phyloP scores from a whole-genome alignment of 2,888 invertebrate genomes.

The Morpho deidamia region DNA sequence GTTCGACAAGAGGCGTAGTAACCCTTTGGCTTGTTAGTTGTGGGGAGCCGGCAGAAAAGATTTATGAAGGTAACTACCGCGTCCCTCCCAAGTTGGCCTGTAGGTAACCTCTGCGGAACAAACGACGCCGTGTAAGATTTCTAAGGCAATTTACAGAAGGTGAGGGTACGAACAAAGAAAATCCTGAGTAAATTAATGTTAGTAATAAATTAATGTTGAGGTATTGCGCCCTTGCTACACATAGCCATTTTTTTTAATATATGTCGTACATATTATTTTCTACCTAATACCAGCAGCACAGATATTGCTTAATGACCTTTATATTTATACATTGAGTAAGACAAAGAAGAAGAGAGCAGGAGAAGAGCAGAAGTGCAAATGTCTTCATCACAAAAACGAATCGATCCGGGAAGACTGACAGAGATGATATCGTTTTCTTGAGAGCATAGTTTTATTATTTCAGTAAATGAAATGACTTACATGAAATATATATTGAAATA shows the following conservation, averaged over 20 bases:
- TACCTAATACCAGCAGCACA: no score
- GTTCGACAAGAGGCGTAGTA: conserved; percentile 35
- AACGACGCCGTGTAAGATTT: conserved; percentile 73
- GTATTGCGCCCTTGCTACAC: not conserved
- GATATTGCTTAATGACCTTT: no score
- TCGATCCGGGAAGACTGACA: no score
- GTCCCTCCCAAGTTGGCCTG: conserved; percentile 62
- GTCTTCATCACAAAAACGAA: no score
- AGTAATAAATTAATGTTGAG: conserved; percentile 17
- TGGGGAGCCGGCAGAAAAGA: conserved; percentile 66
- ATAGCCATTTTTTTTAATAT: no score
- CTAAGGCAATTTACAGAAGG: conserved; percentile 69
- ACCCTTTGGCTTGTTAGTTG: conserved; percentile 64
- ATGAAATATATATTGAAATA: no score
- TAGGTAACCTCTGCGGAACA: conserved; percentile 65
- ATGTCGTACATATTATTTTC: not conserved
- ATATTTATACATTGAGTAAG: no score
- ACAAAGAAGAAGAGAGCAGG: no score
- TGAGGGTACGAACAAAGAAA: conserved; percentile 36
- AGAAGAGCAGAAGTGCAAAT: no score
- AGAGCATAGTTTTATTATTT: no score
- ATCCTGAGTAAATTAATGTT: conserved; percentile 20
- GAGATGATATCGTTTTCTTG: no score
- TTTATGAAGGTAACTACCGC: conserved; percentile 66
- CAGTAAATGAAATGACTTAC: no score